phyloP scores from a whole-genome alignment of 2,113 vertebrate species.

The Cercocebus atys region DNA sequence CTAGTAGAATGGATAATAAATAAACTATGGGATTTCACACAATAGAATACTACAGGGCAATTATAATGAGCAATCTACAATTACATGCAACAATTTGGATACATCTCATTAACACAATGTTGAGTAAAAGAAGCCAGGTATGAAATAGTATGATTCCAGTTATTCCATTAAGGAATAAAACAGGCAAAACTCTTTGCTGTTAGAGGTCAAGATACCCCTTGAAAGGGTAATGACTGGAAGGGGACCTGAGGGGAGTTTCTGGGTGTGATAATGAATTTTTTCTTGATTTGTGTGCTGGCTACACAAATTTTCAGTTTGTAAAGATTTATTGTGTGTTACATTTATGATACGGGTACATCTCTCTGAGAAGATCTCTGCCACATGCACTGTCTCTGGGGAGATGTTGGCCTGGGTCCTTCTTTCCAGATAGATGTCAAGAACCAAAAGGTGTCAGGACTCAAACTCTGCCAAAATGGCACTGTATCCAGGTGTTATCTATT shows the following conservation, averaged over 20 bases:
- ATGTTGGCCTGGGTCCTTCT: background rate
- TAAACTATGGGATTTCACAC: constrained; percentile 26
- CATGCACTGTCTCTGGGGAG: background rate
- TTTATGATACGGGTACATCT: background rate
- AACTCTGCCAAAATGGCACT: constrained; percentile 7
- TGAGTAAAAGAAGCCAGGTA: constrained; percentile 34
- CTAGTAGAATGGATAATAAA: constrained; percentile 41
- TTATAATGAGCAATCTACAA: constrained; percentile 14
- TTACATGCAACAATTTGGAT: background rate
- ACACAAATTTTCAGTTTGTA: background rate
- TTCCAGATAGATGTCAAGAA: background rate
- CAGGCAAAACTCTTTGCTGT: background rate
- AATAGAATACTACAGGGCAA: background rate
- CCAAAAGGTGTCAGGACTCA: background rate
- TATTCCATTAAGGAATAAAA: background rate
- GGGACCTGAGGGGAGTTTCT: background rate
- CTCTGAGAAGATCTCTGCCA: background rate
- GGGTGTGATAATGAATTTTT: background rate
- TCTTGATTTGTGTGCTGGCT: background rate
- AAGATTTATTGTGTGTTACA: background rate
- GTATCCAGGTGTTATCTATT: background rate
- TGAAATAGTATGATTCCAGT: background rate
- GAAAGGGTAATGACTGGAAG: background rate
- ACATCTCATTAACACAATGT: background rate
- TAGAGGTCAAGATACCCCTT: background rate